phyloP scores from a whole-genome alignment of 2,888 invertebrate species.

The Oxytorus armatus region DNA sequence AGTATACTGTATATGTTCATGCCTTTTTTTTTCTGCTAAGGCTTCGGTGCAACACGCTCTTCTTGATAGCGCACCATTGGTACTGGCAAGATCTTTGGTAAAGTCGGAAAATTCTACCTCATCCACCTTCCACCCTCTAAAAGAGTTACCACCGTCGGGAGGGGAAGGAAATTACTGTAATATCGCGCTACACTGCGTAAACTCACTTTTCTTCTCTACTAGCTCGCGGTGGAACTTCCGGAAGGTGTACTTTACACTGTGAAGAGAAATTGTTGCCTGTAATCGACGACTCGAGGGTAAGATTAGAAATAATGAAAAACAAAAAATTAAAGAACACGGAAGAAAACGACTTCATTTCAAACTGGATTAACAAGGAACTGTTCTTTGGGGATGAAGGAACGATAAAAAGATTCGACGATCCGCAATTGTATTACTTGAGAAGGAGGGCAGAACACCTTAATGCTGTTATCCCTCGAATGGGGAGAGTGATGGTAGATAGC shows the following conservation, averaged over 20 bases:
- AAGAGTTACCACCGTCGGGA: neutral
- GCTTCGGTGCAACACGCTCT: conserved; percentile 34
- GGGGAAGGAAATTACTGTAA: conserved; percentile 34
- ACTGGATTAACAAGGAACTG: neutral
- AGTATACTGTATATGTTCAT: neutral
- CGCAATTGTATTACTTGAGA: neutral
- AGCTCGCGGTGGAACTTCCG: neutral
- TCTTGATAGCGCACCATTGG: conserved; percentile 41
- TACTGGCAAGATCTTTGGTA: conserved; percentile 35
- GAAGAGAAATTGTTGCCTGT: conserved; percentile 1
- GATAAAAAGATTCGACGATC: neutral
- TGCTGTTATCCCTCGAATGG: conserved; percentile 2
- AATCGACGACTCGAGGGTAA: neutral
- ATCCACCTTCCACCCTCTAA: neutral
- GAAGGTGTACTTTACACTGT: neutral
- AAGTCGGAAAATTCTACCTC: conserved; percentile 14
- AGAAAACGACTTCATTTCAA: neutral
- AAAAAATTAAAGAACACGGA: neutral
- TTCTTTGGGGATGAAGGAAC: neutral
- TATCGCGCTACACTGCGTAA: conserved; percentile 27
- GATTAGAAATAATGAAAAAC: too few relatives aligned
- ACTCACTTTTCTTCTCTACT: conserved; percentile 5
- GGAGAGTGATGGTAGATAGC: neutral
- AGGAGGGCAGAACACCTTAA: neutral
- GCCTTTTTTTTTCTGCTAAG: conserved; percentile 27